A percentile compares a stretch with the other conserved stretches of the same genome.
Conservation (phyloP, 2,888 invertebrate genomes). For the Apodemia zela region DNA sequence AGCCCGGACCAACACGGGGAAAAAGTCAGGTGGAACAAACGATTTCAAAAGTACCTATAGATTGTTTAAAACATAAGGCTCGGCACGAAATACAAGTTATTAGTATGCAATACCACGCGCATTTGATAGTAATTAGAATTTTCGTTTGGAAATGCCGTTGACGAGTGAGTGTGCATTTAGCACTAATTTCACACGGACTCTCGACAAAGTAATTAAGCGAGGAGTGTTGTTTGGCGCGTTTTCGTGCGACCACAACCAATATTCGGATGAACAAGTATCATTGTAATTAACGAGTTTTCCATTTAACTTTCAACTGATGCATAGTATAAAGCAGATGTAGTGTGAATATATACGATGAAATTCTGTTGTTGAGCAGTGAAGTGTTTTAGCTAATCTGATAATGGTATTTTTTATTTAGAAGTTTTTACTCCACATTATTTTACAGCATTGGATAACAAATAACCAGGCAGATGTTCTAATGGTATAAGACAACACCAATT, state of each 20-base stretch:
- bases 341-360: not conserved
- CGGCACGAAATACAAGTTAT: conserved; percentile 1
- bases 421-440: no score
- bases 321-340: not conserved
- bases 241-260: conserved; percentile 18
- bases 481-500: no score
- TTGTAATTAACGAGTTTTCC: conserved; percentile 14
- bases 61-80: not conserved
- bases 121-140: conserved; percentile 40
- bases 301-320: conserved; percentile 1
- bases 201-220: conserved; percentile 22
- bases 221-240: conserved; percentile 13
- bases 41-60: not conserved
- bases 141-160: conserved; percentile 42
- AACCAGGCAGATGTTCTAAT: no score
- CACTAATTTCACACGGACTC: conserved; percentile 11
- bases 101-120: conserved; percentile 16
- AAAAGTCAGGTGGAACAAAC: not conserved
- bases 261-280: conserved; percentile 19
- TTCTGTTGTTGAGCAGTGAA: not conserved
- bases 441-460: no score
- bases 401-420: no score
- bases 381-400: no score
- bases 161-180: conserved; percentile 32
- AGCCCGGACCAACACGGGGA: no score